Evolutionary conservation across 2,113 vertebrate genomes (phyloP).

Genomic region (Pan paniscus): DNA sequence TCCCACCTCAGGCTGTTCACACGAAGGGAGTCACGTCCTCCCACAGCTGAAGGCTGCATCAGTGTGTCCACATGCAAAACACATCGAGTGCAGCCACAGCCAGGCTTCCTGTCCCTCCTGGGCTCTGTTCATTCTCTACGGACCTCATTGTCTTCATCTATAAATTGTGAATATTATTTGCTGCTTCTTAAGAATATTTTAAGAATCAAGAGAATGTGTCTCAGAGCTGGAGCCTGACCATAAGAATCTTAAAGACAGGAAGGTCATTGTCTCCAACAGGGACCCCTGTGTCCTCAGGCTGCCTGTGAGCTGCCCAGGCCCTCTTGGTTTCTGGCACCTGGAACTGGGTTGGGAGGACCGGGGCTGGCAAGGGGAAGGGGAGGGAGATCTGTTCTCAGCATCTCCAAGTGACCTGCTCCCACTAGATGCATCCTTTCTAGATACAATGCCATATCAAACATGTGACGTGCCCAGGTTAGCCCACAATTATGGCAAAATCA

Average conservation of each 20-base stretch:
- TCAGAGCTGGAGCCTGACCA: background rate
- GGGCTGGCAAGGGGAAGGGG: background rate
- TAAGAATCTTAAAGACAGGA: background rate
- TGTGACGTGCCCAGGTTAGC: background rate
- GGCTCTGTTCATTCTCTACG: background rate
- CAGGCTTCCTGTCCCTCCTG: background rate
- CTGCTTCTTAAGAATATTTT: background rate
- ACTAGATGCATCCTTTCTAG: background rate
- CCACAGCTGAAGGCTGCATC: background rate
- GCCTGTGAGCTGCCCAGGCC: too few relatives aligned
- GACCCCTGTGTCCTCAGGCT: background rate
- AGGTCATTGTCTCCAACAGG: background rate
- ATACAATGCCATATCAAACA: background rate
- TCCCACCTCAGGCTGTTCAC: background rate
- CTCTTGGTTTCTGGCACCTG: background rate
- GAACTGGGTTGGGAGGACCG: background rate
- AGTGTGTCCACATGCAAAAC: background rate
- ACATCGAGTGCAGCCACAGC: background rate
- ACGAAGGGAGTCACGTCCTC: accelerated
- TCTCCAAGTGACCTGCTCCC: background rate
- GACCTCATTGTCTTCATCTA: background rate
- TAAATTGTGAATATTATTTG: background rate
- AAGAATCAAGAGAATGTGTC: background rate
- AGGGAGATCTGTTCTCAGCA: background rate
- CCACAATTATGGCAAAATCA: background rate